Evolutionary conservation across 2,888 invertebrate species (phyloP).

Genomic region (Acanthococcus lagerstroemiae): DNA sequence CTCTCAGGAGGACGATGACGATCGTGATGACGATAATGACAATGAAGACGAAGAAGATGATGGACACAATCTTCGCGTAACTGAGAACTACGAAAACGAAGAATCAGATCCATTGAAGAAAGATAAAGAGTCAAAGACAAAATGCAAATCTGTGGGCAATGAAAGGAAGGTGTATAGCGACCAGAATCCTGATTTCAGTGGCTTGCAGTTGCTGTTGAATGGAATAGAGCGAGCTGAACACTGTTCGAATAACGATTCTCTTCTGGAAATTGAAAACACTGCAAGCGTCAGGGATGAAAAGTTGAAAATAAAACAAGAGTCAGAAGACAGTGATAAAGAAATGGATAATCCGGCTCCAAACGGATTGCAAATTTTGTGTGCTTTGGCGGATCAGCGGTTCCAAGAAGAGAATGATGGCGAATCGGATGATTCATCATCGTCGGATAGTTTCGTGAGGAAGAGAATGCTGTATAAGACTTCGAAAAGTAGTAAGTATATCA

Average conservation of each 20-base stretch:
- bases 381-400: slow-evolving; percentile 72
- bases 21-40: not conserved
- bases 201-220: slow-evolving; percentile 69
- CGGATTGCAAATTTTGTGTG: slow-evolving; percentile 62
- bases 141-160: not conserved
- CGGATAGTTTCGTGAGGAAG: not conserved
- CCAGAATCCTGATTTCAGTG: slow-evolving; percentile 54
- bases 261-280: too few relatives aligned
- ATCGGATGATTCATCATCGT: not conserved
- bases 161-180: not conserved
- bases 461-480: not conserved
- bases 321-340: slow-evolving; percentile 13
- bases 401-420: slow-evolving; percentile 48
- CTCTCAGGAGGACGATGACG: not conserved
- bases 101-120: not conserved
- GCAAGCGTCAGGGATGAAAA: not conserved
- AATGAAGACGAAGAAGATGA: not conserved
- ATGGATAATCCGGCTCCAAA: slow-evolving; percentile 33
- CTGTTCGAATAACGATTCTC: not conserved
- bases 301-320: slow-evolving; percentile 2
- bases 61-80: not conserved
- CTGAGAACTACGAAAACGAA: not conserved
- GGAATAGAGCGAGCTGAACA: slow-evolving; percentile 68
- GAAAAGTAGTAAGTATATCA: not conserved
- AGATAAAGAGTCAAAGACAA: not conserved